Percentiles rank a stretch among this genome's conserved stretches.
These are phyloP conservation scores for Holothuria leucospilota DNA, from an alignment of 53 echinoderm and acorn worm genomes.

Conservation along the genomic window DNA sequence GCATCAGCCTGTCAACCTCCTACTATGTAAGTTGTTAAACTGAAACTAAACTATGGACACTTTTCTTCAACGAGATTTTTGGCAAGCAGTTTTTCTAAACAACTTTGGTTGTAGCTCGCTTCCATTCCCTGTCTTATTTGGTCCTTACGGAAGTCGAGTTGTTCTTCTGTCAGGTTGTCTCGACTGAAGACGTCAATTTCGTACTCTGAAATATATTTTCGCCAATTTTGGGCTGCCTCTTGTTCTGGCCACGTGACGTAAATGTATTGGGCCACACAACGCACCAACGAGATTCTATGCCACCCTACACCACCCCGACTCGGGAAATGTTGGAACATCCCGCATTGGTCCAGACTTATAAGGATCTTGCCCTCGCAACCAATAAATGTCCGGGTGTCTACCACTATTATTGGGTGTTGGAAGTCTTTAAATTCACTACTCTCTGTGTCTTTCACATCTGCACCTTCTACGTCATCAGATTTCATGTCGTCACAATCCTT, in stretches of 20 bases:
- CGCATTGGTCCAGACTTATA: conserved; percentile 27
- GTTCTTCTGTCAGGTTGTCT: conserved; percentile 18
- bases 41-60: not conserved
- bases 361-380: conserved; percentile 42
- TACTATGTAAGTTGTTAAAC: too few species aligned
- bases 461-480: too few species aligned
- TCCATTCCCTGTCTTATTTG: conserved; percentile 26
- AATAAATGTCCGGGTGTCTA: conserved; percentile 27
- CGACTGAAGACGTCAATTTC: conserved; percentile 13
- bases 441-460: too few species aligned
- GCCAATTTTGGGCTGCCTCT: conserved; percentile 31
- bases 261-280: conserved; percentile 43
- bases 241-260: conserved; percentile 39
- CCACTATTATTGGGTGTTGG: not conserved
- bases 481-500: too few species aligned
- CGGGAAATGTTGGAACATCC: conserved; percentile 29
- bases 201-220: conserved; percentile 24
- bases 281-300: conserved; percentile 16
- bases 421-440: too few species aligned
- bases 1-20: too few species aligned
- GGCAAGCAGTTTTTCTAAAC: conserved; percentile 12
- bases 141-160: conserved; percentile 14
- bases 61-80: conserved; percentile 24
- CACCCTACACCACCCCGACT: conserved; percentile 33
- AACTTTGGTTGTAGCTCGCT: conserved; percentile 18